Base-by-base conservation (phyloP, 2,113 vertebrate genomes). In the Desmodus rotundus region DNA sequence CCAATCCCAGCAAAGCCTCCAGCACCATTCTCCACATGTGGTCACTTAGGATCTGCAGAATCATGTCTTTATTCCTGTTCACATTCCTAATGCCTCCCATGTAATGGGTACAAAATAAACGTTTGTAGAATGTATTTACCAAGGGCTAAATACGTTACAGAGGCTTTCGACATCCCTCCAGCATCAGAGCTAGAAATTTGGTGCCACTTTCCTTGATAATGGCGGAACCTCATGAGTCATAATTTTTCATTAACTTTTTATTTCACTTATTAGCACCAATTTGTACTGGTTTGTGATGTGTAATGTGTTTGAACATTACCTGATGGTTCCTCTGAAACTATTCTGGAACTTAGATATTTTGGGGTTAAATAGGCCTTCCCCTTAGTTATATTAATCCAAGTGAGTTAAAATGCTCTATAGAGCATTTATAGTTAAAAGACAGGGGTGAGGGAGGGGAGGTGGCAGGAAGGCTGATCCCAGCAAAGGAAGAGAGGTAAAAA, bases 221-320 rank as follows among this genome's bases (percentile, higher is more conserved):
- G 33, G 10, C 28, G 41, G 47, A 58, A 50, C 41, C 94, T 87
- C 74, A 54, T 76, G 81, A 94, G 36, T 90, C 45, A 22, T 52
- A 47, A 90, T 95, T 90, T 76, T 78, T 82, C 93, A 86, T 96
- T 93, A 89, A 67, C 82, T 89, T 95, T 92, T 47, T n/a, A 58
- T 93, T 96, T 96, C 54, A 81, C 73, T 65, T 68, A 86, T 78
- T 94, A 91, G 63, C 70, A 84, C 56, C 70, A 61, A 11, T 96
- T 84, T 92, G 47, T 50, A 47, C 31, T 81, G 50, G 33, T 81
- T 80, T 87, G 54, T 73, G 33, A 19, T 93, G 52, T 26, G n/a
- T 77, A 38, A 50, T 10, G 10, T 36, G 61, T 12, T 33, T 63
- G 17, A 89, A 89, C 8, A 14, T 80, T 78, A 52, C 81, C 63